Base-by-base conservation (phyloP, 1,140 invertebrate genomes). In the Monomorium pharaonis region DNA sequence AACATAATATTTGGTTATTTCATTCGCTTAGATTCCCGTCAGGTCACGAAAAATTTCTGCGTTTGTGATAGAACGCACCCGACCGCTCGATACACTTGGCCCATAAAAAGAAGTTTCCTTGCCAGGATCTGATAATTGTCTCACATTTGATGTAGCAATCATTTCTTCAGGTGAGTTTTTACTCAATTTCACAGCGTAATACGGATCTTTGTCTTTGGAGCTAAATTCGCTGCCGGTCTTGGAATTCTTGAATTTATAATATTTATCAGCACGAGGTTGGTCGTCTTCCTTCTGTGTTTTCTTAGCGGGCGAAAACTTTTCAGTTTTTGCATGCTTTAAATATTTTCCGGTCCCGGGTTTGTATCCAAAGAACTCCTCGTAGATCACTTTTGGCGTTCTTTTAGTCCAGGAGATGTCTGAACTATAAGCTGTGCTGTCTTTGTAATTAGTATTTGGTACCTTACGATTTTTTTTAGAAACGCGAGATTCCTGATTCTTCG, bases 201-300 rank as follows among this genome's bases (percentile, higher is more conserved):
- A 76, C 76, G 77, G 85, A 87, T 91, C 87, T 69, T 87, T 88
- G 62, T 69, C 85, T 63, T 88, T 76, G 47, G 77, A 81, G 16
- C 24, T 37, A 33, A 74, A 83, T 72, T 63, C 70, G 78, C 88
- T 86, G 77, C 69, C 80, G 63, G 89, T 91, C 70, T 86, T 89
- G 33, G 87, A 49, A 65, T 86, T 85, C 81, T 91, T 90, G 47
- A 87, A 89, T 88, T 92, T 90, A 86, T 88, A 90, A 88, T 89
- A 86, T 27, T 86, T 85, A 77, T 49, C 87, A 63, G 89, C 69
- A 62, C 56, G 74, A 84, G 85, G 69, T n/a, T 85, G 54, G 10
- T 24, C 51, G 77, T 89, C 83, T 75, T 72, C 81, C 16, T 89
- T 87, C 49, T n/a, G 83, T 9, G 16, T 44, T 56, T 88, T 86